Base-by-base conservation (phyloP, 2,888 invertebrate genomes). In the Girardia tigrina region DNA sequence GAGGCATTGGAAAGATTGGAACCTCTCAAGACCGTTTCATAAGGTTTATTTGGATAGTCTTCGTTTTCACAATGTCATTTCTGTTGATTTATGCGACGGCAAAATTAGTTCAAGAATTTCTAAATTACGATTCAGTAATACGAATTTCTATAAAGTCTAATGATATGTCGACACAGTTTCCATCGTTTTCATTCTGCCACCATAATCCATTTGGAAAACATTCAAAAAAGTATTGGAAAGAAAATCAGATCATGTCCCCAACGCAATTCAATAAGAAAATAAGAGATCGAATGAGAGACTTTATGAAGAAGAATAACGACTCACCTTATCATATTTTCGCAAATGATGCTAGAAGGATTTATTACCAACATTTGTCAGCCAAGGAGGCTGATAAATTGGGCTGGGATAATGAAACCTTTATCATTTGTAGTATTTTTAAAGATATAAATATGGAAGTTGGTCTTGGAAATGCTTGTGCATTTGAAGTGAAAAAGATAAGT, bases 61-160 rank as follows among this genome's bases (percentile, higher is more conserved):
- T 56, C n/a, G 56, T 56, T 12, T n/a, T 56, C 6, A 20, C 56
- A 56, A 56, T 56, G 56, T 56, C 56, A 56, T 20, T 4, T 56
- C n/a, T 56, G n/a, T 56, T 56, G 56, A 56, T 23, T n/a, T 56
- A 56, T 16, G 56, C 56, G 23, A 56, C 56, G n/a, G n/a, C n/a
- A n/a, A 56, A 56, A 56, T 56, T 56, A n/a, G 56, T 56, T 56
- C 56, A 56, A n/a, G 56, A 56, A 16, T 56, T 56, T 56, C 56
- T 56, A 6, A 56, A 56, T 23, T 56, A 56, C 23, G 56, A 56
- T n/a, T 56, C 23, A n/a, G 56, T 56, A n/a, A 56, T 56, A 56
- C 56, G 56, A 56, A 56, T 56, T 23, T 56, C 56, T 12, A 56
- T 56, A 12, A 56, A 56, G 23, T 56, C 56, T 56, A 56, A 56